Evolutionary conservation across 2,797 vertebrate genomes (phyloP).

Genomic region (Hyperoplus lanceolatus): DNA sequence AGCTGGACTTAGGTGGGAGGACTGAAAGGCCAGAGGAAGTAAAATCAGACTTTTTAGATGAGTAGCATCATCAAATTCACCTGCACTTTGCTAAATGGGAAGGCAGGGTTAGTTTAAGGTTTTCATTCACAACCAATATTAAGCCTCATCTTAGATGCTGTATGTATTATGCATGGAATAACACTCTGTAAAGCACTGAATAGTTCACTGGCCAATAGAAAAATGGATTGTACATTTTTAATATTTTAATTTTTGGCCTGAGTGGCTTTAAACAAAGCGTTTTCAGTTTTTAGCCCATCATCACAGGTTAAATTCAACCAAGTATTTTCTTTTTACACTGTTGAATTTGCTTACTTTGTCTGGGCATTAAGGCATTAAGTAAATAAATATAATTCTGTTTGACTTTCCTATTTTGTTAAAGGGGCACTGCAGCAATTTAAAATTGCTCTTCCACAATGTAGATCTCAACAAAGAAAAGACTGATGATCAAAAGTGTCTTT

Average conservation of each 20-base stretch:
- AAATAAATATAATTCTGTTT: background rate
- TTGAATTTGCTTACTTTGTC: background rate
- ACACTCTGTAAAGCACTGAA: background rate
- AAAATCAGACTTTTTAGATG: conserved; percentile 16
- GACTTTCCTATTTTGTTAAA: background rate
- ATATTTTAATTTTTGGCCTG: background rate
- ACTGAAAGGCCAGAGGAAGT: background rate
- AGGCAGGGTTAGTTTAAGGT: background rate
- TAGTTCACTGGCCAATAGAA: background rate
- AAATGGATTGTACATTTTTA: background rate
- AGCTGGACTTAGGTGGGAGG: conserved; percentile 1
- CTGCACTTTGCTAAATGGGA: conserved; percentile 13
- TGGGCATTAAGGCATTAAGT: background rate
- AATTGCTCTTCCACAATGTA: background rate
- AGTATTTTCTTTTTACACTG: background rate
- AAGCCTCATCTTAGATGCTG: conserved; percentile 9
- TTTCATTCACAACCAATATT: conserved; percentile 16
- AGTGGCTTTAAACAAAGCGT: background rate
- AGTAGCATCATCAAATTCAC: conserved; percentile 15
- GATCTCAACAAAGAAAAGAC: background rate
- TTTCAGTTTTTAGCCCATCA: background rate
- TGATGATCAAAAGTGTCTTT: background rate
- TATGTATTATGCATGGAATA: conserved; percentile 38
- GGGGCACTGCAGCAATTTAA: background rate
- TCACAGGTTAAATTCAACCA: background rate